Conservation (phyloP, 2,888 invertebrate species). For the Automeris io region DNA sequence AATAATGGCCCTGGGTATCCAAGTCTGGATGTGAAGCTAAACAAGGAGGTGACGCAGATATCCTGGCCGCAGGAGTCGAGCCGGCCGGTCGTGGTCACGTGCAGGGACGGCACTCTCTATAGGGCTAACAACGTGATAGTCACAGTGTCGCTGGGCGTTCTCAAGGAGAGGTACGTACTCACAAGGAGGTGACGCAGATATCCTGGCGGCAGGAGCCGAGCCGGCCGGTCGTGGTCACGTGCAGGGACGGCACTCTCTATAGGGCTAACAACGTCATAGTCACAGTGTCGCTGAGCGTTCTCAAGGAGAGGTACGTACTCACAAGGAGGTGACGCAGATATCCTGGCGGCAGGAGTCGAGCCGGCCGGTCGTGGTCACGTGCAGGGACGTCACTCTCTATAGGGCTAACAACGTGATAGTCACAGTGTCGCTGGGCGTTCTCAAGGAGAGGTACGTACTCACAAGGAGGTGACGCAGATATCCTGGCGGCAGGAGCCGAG, state of each 20-base stretch:
- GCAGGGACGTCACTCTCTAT: conserved; percentile 70
- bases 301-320: conserved; percentile 80
- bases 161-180: conserved; percentile 80
- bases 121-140: conserved; percentile 80
- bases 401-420: conserved; percentile 80
- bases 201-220: conserved; percentile 33
- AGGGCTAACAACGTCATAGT: conserved; percentile 80
- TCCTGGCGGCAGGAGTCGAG: conserved; percentile 33
- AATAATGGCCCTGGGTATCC: conserved; percentile 47
- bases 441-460: conserved; percentile 80
- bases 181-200: no score
- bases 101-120: conserved; percentile 70
- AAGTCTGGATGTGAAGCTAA: conserved; percentile 36
- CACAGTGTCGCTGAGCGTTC: conserved; percentile 81
- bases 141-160: conserved; percentile 81
- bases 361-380: conserved; percentile 49
- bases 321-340: no score
- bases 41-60: conserved; percentile 43
- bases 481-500: conserved; percentile 33
- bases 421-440: conserved; percentile 81
- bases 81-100: conserved; percentile 49
- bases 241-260: conserved; percentile 70
- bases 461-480: no score
- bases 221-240: conserved; percentile 49
- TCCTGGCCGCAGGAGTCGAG: conserved; percentile 33